A percentile compares a stretch with the other conserved stretches of the same genome.
These are phyloP conservation scores for Chalcosyrphus nemorum DNA, from an alignment of 2,888 invertebrate genomes.

Conservation along the genomic window DNA sequence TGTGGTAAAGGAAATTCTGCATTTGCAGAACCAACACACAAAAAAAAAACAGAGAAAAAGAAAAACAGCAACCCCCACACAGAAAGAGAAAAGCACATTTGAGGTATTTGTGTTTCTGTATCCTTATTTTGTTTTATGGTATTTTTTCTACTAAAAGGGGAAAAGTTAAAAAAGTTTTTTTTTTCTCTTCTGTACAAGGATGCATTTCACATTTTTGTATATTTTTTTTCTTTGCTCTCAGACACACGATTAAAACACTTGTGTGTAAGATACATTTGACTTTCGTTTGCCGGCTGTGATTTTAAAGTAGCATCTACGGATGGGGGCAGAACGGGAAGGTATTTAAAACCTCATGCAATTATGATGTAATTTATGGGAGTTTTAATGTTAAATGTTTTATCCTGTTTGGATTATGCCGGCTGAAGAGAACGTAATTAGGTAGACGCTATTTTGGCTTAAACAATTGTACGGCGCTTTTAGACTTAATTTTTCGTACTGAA, in stretches of 20 bases:
- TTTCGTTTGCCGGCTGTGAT: neutral
- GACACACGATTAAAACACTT: neutral
- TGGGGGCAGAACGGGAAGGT: no score
- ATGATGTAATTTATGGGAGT: no score
- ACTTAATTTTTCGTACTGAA: no score
- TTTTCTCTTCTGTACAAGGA: constrained; percentile 35
- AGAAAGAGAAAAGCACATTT: constrained; percentile 41
- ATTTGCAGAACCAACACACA: constrained; percentile 35
- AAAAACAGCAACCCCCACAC: neutral
- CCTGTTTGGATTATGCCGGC: no score
- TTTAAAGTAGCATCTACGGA: neutral
- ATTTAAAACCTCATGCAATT: no score
- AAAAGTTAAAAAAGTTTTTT: constrained; percentile 26
- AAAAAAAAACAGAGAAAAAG: no score
- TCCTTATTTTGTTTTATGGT: neutral
- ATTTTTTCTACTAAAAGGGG: constrained; percentile 13
- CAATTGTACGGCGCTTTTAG: no score
- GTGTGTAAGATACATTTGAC: neutral
- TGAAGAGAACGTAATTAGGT: no score
- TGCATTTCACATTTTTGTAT: constrained; percentile 32
- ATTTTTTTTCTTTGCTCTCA: neutral
- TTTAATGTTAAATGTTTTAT: no score
- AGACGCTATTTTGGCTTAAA: no score
- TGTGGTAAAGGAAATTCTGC: constrained; percentile 39
- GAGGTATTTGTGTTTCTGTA: constrained; percentile 30